These are phyloP conservation scores for Pachypeltis micranthus DNA, from an alignment of 1,140 invertebrate genomes.

Conservation along the genomic window DNA sequence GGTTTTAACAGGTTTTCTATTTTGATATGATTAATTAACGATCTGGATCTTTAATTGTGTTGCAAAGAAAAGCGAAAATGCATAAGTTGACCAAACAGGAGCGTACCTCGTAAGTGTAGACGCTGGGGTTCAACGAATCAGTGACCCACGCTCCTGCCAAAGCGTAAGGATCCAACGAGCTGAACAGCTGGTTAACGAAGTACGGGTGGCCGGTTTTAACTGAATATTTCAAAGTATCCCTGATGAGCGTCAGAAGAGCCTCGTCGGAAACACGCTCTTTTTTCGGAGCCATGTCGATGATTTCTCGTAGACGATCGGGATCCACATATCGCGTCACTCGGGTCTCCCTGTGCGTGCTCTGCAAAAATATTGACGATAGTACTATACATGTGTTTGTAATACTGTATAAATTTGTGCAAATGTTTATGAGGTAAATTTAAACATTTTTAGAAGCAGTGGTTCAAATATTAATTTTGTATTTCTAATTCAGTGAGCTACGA, in stretches of 20 bases:
- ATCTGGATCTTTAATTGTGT: too few species aligned
- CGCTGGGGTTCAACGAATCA: constrained; percentile 73
- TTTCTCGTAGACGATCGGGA: constrained; percentile 48
- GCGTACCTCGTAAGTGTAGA: constrained; percentile 69
- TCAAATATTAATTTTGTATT: too few species aligned
- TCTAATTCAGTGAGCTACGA: too few species aligned
- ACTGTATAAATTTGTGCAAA: too few species aligned
- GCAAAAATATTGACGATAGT: constrained; percentile 34
- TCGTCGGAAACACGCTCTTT: constrained; percentile 46
- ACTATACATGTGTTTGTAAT: too few species aligned
- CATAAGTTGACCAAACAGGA: too few species aligned
- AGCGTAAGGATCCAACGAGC: constrained; percentile 69
- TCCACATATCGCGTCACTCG: constrained; percentile 64
- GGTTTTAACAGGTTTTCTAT: too few species aligned
- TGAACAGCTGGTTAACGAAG: constrained; percentile 77
- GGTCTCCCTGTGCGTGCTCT: constrained; percentile 51
- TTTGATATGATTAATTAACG: too few species aligned
- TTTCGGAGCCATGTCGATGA: constrained; percentile 50
- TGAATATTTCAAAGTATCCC: constrained; percentile 60
- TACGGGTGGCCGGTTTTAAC: constrained; percentile 80
- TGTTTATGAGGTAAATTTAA: too few species aligned
- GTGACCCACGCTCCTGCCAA: constrained; percentile 73
- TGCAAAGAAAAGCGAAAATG: too few species aligned
- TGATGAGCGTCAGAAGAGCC: constrained; percentile 48
- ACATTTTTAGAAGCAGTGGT: too few species aligned